Evolutionary conservation across 2,797 vertebrate species (phyloP).

Genomic region (Heteromormyrus szaboi): DNA sequence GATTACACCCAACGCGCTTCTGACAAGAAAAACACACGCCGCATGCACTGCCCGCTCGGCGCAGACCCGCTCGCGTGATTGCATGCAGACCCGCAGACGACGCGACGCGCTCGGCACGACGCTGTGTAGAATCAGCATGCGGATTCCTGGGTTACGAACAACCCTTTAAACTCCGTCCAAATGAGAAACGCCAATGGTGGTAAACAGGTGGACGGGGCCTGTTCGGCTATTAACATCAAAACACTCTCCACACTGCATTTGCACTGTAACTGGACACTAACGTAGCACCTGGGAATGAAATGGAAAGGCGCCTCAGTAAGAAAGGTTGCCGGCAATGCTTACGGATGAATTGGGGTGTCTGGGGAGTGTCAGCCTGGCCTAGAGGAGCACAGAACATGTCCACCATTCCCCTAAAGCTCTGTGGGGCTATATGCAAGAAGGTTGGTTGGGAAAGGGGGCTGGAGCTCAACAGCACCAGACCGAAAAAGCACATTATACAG

Average conservation of each 20-base stretch:
- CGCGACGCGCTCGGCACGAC: not conserved
- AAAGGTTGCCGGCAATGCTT: not conserved
- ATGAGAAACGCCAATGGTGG: not conserved
- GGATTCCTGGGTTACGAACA: not conserved
- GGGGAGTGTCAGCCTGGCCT: not conserved
- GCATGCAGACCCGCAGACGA: not conserved
- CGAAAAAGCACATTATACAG: not conserved
- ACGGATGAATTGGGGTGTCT: not conserved
- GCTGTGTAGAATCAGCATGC: not conserved
- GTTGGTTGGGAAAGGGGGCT: not conserved
- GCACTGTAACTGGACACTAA: not conserved
- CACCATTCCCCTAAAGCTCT: not conserved
- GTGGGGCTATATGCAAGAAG: not conserved
- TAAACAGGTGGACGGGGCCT: not conserved
- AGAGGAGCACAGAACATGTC: not conserved
- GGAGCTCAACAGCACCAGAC: not conserved
- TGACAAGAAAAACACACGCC: slow-evolving; percentile 64
- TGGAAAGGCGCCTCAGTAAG: not conserved
- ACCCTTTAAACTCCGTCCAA: not conserved
- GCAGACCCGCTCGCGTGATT: slow-evolving; percentile 29
- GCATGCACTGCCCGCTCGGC: slow-evolving; percentile 46
- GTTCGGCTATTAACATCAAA: not conserved
- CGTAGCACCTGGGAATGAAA: not conserved
- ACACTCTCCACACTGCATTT: not conserved
- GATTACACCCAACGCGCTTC: slow-evolving; percentile 60